Conservation (phyloP, 2,113 vertebrate genomes). For the Condylura cristata region DNA sequence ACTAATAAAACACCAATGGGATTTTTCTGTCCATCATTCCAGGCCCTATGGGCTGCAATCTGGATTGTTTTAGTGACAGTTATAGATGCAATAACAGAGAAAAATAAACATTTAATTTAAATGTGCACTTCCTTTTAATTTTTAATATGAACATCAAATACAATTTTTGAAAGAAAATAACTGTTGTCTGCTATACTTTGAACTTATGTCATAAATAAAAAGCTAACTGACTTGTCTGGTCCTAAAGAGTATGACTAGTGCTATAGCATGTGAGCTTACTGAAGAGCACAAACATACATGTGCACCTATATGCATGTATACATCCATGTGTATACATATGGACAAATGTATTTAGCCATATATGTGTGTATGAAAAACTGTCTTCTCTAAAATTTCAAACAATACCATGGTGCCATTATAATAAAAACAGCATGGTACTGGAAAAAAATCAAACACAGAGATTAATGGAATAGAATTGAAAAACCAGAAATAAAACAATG, state of each 20-base stretch:
- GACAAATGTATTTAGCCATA: no score
- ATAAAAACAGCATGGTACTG: no score
- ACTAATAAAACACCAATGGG: conserved; percentile 57
- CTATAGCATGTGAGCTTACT: neutral
- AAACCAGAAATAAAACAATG: no score
- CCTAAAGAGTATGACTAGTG: neutral
- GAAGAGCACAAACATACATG: neutral
- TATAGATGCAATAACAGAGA: neutral
- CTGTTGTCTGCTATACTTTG: neutral
- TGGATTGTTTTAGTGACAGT: neutral
- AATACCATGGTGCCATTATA: no score
- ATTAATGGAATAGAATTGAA: no score
- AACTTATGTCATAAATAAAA: conserved; percentile 1
- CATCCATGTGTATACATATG: no score
- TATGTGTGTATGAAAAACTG: no score
- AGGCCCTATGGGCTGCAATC: neutral
- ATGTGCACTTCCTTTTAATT: neutral
- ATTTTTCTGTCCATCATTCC: conserved; percentile 50
- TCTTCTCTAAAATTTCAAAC: no score
- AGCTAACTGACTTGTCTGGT: neutral
- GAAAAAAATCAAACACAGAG: no score
- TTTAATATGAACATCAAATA: neutral
- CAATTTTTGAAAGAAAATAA: conserved; percentile 12
- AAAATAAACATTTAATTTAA: neutral
- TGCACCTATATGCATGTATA: no score